Evolutionary conservation across 2,797 vertebrate genomes (phyloP), one percentile per base, ranked within the genome.

Genomic region (Carduelis carduelis): DNA sequence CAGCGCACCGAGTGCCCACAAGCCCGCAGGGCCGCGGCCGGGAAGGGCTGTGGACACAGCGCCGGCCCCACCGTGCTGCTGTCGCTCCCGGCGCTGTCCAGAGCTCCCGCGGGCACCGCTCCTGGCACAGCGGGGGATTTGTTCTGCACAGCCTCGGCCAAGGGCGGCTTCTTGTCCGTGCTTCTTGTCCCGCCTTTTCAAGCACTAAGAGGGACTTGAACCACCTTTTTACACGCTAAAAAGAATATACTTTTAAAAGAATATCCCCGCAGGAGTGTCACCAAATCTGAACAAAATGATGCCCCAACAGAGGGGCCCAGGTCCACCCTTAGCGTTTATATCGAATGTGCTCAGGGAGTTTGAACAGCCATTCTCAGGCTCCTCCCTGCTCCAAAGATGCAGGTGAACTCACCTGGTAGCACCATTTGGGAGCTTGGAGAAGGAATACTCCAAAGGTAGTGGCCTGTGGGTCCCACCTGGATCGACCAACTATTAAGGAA

Each of bases 201-300:
- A 66, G 46, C 23, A 20, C 27, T 23, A 50, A 52, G 27, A 75
- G 27, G 27, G 22, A n/a, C 12, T 52, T 20, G 34, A 77, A 53
- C 14, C 13, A 20, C 34, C 16, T 39, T 61, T 69, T 60, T 46
- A 46, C 34, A 12, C 8, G 16, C 23, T n/a, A 12, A 66, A 49
- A 37, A 43, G 23, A 22, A 39, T 24, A 30, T 28, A 9, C 27
- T 59, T n/a, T n/a, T n/a, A n/a, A n/a, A n/a, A n/a, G n/a, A n/a
- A n/a, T n/a, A n/a, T n/a, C 24, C 20, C 17, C 0, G 0, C 20
- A 47, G 13, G 6, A 61, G 56, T 17, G 13, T 41, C 49, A 35
- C 26, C 49, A 47, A 47, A 70, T 55, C 49, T 47, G 49, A 70
- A 47, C 21, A 55, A 61, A 69, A 77, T 41, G 11, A 9, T 11